These are phyloP conservation scores for Drosophila greeni DNA, from an alignment of 2,888 invertebrate genomes.

Conservation along the genomic window DNA sequence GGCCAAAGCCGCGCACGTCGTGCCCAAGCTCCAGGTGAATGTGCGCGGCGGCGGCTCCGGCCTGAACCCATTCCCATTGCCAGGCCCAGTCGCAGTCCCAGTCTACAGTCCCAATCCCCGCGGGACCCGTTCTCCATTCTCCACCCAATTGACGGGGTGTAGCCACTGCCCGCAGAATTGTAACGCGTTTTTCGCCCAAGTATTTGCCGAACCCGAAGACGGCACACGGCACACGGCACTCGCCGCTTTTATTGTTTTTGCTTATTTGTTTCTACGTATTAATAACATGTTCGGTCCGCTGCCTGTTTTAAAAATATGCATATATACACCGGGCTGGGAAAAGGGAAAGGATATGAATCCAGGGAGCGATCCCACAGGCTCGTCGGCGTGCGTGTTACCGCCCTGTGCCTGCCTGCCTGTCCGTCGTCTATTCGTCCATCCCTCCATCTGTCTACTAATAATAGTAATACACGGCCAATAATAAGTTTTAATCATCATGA, in stretches of 20 bases:
- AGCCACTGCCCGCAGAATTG: conserved; percentile 68
- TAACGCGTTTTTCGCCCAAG: conserved; percentile 59
- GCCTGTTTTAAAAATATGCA: conserved; percentile 71
- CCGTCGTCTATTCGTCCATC: conserved; percentile 56
- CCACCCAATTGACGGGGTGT: conserved; percentile 55
- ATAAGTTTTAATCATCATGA: conserved; percentile 75
- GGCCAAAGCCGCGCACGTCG: conserved; percentile 68
- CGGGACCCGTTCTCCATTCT: conserved; percentile 8
- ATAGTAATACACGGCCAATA: conserved; percentile 72
- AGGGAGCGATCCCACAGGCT: conserved; percentile 35
- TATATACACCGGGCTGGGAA: conserved; percentile 35
- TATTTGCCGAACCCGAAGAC: conserved; percentile 31
- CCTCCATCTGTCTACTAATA: conserved; percentile 61
- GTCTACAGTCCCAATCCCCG: not conserved
- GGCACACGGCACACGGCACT: conserved; percentile 45
- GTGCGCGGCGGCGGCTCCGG: conserved; percentile 47
- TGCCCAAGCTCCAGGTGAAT: conserved; percentile 69
- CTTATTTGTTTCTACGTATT: conserved; percentile 75
- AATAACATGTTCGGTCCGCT: conserved; percentile 68
- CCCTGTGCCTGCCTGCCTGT: conserved; percentile 34
- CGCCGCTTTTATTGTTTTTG: conserved; percentile 70
- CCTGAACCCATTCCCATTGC: conserved; percentile 34
- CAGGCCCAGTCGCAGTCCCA: not conserved
- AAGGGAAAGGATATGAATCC: conserved; percentile 58
- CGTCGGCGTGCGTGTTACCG: conserved; percentile 54